Conservation (phyloP, 2,113 vertebrate genomes). For the Lontra canadensis region DNA sequence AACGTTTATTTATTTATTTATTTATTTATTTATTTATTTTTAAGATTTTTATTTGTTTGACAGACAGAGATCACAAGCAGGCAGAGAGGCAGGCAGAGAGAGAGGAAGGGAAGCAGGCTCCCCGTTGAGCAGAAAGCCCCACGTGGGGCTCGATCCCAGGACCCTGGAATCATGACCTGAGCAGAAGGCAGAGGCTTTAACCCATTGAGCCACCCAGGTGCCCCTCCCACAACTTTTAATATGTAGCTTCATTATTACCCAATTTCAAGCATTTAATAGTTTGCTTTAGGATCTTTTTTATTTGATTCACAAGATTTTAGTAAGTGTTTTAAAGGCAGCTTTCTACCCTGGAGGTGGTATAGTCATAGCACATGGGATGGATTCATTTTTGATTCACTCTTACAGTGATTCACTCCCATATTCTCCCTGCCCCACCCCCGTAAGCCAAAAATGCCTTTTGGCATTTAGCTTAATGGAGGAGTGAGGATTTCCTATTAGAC, state of each 20-base stretch:
- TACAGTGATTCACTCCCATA: background rate
- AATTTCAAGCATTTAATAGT: background rate
- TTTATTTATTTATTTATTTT: no score
- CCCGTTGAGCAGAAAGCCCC: no score
- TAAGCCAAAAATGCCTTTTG: background rate
- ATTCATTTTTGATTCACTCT: background rate
- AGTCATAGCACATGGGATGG: background rate
- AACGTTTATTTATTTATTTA: background rate
- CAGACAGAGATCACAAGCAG: no score
- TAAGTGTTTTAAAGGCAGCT: background rate
- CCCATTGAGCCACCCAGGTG: no score
- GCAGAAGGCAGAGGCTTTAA: no score
- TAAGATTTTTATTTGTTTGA: no score
- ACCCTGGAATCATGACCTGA: no score
- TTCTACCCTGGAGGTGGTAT: background rate
- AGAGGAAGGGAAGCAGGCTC: no score
- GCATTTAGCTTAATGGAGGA: background rate
- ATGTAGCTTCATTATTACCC: background rate
- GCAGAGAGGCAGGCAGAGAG: no score
- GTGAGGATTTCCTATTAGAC: background rate
- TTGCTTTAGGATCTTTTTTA: background rate
- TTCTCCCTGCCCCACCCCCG: background rate
- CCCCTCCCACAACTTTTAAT: background rate
- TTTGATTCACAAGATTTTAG: slow-evolving; percentile 28
- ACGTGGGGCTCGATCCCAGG: no score